Evolutionary conservation across 2,797 vertebrate genomes (phyloP).

Genomic region (Eleutherodactylus coqui): DNA sequence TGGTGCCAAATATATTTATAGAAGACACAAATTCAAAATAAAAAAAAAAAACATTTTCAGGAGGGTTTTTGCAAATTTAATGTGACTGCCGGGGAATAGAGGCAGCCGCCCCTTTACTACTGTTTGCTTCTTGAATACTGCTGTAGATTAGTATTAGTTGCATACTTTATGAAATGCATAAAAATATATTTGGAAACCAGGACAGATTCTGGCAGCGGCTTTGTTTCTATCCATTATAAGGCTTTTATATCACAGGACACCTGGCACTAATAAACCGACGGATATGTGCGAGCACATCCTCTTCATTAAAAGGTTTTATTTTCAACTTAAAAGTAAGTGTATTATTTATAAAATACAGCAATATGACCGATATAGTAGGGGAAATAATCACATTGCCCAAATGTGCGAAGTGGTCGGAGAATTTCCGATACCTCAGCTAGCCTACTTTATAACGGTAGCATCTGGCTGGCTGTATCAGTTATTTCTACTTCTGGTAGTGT

Average conservation of each 20-base stretch:
- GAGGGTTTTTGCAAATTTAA: too few relatives aligned
- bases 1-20: too few relatives aligned
- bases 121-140: too few relatives aligned
- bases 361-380: neutral
- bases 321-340: neutral
- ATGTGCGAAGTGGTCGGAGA: neutral
- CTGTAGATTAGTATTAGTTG: neutral
- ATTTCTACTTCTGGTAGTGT: neutral
- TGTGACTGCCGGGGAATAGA: too few relatives aligned
- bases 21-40: too few relatives aligned
- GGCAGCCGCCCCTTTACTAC: too few relatives aligned
- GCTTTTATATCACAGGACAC: conserved; percentile 1
- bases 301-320: conserved; percentile 12
- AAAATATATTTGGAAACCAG: conserved; percentile 12
- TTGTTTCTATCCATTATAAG: neutral
- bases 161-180: neutral
- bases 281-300: neutral
- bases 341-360: conserved; percentile 8
- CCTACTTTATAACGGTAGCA: neutral
- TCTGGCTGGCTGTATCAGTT: conserved; percentile 4
- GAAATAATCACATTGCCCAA: conserved; percentile 5
- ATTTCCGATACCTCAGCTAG: too few relatives aligned
- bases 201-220: neutral
- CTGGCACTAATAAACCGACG: neutral
- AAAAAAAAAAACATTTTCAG: too few relatives aligned